Percentiles rank a stretch among this genome's conserved stretches.
phyloP scores from a whole-genome alignment of 2,797 vertebrate genomes.

The Alcedo atthis region DNA sequence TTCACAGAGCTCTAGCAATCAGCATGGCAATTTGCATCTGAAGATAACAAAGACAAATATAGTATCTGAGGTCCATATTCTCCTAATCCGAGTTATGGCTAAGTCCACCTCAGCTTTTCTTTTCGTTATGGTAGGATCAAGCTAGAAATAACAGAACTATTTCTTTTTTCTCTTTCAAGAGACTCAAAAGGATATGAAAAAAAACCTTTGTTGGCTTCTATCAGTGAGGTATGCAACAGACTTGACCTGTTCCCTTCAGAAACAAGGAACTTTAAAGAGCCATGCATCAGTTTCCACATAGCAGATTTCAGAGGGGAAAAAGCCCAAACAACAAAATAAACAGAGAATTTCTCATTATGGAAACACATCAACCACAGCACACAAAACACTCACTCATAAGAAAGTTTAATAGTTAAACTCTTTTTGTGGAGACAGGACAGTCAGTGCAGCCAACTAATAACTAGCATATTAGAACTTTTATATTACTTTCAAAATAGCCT shows the following conservation, averaged over 20 bases:
- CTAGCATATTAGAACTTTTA: neutral
- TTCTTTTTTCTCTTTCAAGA: neutral
- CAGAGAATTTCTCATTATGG: neutral
- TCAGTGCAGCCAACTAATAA: neutral
- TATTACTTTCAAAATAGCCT: neutral
- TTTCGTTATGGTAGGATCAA: neutral
- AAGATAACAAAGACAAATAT: neutral
- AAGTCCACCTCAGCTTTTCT: neutral
- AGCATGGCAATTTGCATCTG: neutral
- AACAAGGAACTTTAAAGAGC: neutral
- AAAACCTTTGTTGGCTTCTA: neutral
- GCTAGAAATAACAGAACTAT: neutral
- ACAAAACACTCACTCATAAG: neutral
- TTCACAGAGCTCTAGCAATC: neutral
- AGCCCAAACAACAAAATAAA: too few relatives aligned
- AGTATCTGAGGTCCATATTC: neutral
- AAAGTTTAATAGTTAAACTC: neutral
- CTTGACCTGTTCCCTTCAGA: neutral
- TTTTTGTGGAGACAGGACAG: neutral
- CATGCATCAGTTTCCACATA: neutral
- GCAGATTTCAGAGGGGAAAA: neutral
- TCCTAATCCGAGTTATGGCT: neutral
- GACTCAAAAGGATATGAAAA: rapidly evolving
- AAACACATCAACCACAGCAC: rapidly evolving
- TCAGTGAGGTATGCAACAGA: neutral